Evolutionary conservation across 2,797 vertebrate species (phyloP).

Genomic region (Jordanella pulchra): DNA sequence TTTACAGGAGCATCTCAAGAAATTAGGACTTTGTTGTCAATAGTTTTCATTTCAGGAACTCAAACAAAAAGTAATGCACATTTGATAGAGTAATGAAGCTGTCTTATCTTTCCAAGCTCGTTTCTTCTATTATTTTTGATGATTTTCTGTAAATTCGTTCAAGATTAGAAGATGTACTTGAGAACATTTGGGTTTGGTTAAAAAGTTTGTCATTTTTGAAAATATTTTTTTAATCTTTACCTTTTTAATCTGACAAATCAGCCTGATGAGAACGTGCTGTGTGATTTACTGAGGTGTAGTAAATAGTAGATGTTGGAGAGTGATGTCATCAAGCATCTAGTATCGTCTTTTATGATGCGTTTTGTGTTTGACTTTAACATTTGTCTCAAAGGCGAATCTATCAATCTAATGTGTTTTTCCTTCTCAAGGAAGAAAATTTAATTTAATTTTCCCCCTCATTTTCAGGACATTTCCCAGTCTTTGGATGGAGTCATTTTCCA

Average conservation of each 20-base stretch:
- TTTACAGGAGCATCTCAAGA: not conserved
- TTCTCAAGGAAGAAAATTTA: not conserved
- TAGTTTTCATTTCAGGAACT: not conserved
- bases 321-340: too few species aligned
- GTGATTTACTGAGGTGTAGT: not conserved
- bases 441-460: slow-evolving; percentile 1
- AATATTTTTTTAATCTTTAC: too few species aligned
- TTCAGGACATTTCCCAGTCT: slow-evolving; percentile 38
- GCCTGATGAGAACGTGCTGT: not conserved
- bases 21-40: not conserved
- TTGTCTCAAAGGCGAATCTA: not conserved
- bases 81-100: not conserved
- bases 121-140: too few species aligned
- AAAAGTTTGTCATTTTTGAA: too few species aligned
- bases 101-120: too few species aligned
- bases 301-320: not conserved
- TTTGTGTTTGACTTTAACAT: not conserved
- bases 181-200: too few species aligned
- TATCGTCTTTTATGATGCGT: not conserved
- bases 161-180: too few species aligned
- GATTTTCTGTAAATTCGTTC: too few species aligned
- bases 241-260: not conserved
- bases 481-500: slow-evolving; percentile 71
- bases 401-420: not conserved
- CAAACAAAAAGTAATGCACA: not conserved